Base-by-base conservation (phyloP, 2,113 vertebrate genomes). In the Bettongia penicillata region DNA sequence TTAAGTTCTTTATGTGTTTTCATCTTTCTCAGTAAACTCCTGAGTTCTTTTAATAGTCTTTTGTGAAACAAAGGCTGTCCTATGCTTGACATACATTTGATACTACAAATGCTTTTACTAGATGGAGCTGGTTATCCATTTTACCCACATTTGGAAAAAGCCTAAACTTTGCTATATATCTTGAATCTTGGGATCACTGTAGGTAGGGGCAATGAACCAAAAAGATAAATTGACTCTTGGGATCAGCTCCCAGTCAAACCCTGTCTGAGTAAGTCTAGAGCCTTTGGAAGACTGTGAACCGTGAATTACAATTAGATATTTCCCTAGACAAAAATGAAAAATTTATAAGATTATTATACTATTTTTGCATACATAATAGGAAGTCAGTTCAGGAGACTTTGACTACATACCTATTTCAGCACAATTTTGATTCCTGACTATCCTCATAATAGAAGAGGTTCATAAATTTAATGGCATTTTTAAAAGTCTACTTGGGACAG, bases 401-500 rank as follows among this genome's bases (percentile, higher is more conserved):
- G 90, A 90, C 49, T 48, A 31, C 8, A 31, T 31, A 90, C 90
- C 10, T 0, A 49, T 48, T 48, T 51, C 89, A 31, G 4, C 48
- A 90, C 28, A 92, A 24, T 91, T 95, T 55, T 51, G 53, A 31
- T 94, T 94, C 95, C 47, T 92, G 7, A 92, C 57, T 28, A 50
- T 2, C 48, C 16, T 5, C 47, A n/a, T 93, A n/a, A 50, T 53
- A 89, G 50, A 93, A 57, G 52, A 97, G 4, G 3, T 28, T 3
- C 12, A 89, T 53, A 93, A 91, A 94, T 48, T 52, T 68, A 61
- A 16, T 89, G 2, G 25, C 49, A 52, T 53, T 92, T 89, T 89
- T 91, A 84, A 95, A 96, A 93, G 37, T 28, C 94, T 92, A 7
- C 49, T 94, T 89, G 57, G 89, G 94, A 28, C 92, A 61, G 53